phyloP scores from a whole-genome alignment of 2,113 vertebrate genomes.

The Mugil cephalus region DNA sequence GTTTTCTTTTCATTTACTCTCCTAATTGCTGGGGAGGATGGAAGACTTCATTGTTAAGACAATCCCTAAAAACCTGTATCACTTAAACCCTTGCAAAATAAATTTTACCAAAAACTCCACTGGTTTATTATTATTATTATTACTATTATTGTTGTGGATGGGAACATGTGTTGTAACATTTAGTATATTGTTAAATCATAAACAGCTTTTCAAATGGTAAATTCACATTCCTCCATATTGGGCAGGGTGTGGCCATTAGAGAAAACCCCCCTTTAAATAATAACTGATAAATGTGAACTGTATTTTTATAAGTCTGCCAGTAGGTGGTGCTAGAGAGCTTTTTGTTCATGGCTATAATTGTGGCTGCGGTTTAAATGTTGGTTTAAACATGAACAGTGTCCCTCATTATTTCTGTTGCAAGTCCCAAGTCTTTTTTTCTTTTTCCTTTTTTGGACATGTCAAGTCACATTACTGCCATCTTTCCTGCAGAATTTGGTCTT shows the following conservation, averaged over 20 bases:
- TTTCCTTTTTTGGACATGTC: no score
- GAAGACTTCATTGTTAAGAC: constrained; percentile 68
- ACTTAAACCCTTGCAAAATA: constrained; percentile 69
- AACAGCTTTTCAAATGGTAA: no score
- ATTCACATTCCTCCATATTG: neutral
- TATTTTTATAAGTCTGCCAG: constrained; percentile 24
- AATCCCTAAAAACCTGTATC: constrained; percentile 71
- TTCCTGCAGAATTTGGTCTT: no score
- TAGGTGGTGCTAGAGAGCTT: constrained; percentile 64
- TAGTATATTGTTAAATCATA: no score
- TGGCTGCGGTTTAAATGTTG: no score
- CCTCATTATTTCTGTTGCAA: no score
- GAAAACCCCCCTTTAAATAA: neutral
- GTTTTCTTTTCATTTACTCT: constrained; percentile 50
- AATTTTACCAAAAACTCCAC: constrained; percentile 67
- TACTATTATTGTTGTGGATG: no score
- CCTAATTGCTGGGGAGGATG: constrained; percentile 41
- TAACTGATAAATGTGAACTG: neutral
- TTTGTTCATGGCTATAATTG: neutral
- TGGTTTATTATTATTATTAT: neutral
- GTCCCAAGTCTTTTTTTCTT: no score
- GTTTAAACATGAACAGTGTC: no score
- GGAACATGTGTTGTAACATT: no score
- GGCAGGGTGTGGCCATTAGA: neutral
- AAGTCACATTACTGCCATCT: no score